These are phyloP conservation scores for Procapra przewalskii DNA, from an alignment of 2,113 vertebrate genomes.

Conservation along the genomic window DNA sequence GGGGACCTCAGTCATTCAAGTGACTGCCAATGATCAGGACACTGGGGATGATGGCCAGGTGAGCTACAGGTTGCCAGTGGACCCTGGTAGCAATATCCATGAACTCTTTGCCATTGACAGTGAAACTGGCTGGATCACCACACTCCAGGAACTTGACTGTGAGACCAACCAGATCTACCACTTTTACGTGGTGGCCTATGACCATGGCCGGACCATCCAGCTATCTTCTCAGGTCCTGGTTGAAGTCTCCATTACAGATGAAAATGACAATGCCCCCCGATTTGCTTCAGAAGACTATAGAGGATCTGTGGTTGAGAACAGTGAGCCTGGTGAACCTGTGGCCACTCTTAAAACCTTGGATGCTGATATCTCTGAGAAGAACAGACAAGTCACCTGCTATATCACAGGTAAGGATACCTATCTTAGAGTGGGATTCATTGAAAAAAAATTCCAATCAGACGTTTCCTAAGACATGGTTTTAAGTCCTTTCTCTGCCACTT, in stretches of 20 bases:
- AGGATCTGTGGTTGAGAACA: conserved; percentile 90
- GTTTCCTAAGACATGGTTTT: not conserved
- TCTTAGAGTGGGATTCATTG: not conserved
- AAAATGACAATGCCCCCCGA: conserved; percentile 93
- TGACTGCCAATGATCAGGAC: conserved; percentile 96
- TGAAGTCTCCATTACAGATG: conserved; percentile 92
- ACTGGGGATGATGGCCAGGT: conserved; percentile 91
- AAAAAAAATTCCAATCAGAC: not conserved
- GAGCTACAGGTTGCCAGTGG: conserved; percentile 87
- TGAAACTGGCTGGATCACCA: conserved; percentile 94
- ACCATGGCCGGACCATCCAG: conserved; percentile 88
- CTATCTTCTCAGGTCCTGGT: conserved; percentile 92
- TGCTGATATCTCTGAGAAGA: conserved; percentile 89
- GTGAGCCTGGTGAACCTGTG: conserved; percentile 85
- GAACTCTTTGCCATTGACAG: conserved; percentile 89
- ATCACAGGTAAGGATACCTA: conserved; percentile 89
- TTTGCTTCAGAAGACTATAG: conserved; percentile 89
- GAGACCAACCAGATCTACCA: conserved; percentile 84
- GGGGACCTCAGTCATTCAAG: conserved; percentile 95
- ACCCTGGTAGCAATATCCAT: conserved; percentile 78
- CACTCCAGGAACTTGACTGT: conserved; percentile 87
- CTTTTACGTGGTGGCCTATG: conserved; percentile 91
- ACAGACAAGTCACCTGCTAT: conserved; percentile 92
- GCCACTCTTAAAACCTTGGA: conserved; percentile 89
- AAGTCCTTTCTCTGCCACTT: not conserved